A percentile compares a stretch with the other conserved stretches of the same genome.
Conservation (phyloP, 2,797 vertebrate genomes). For the Chrysocyon brachyurus region DNA sequence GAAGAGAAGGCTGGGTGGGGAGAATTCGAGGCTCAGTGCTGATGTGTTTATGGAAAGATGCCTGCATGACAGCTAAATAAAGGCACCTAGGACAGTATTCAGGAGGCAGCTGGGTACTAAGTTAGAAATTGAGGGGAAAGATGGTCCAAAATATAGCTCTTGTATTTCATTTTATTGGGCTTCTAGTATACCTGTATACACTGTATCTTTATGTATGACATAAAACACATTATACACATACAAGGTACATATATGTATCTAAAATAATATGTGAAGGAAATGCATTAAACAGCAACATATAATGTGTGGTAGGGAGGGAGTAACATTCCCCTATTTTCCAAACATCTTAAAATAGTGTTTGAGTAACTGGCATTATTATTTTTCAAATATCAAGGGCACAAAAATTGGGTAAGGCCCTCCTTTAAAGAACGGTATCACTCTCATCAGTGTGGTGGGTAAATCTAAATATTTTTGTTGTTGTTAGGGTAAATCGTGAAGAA, state of each 20-base stretch:
- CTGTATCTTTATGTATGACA: not conserved
- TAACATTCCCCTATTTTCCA: not conserved
- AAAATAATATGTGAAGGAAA: not conserved
- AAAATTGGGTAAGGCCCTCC: not conserved
- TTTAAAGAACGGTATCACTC: not conserved
- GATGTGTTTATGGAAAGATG: not conserved
- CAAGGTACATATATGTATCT: not conserved
- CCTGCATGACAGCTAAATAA: not conserved
- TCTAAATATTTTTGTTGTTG: not conserved
- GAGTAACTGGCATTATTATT: not conserved
- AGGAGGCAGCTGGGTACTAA: not conserved
- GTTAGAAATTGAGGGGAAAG: not conserved
- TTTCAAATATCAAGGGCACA: not conserved
- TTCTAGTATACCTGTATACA: not conserved
- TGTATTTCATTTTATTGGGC: not conserved
- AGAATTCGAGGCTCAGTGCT: not conserved
- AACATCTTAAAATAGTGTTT: not conserved
- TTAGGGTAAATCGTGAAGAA: not conserved
- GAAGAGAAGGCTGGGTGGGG: not conserved
- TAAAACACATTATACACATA: not conserved
- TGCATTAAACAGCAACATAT: not conserved
- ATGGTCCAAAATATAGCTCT: not conserved
- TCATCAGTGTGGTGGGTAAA: not conserved
- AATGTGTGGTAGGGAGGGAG: not conserved
- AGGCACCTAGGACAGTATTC: not conserved